Evolutionary conservation across 2,113 vertebrate genomes (phyloP).

Genomic region (Micronisus gabar): DNA sequence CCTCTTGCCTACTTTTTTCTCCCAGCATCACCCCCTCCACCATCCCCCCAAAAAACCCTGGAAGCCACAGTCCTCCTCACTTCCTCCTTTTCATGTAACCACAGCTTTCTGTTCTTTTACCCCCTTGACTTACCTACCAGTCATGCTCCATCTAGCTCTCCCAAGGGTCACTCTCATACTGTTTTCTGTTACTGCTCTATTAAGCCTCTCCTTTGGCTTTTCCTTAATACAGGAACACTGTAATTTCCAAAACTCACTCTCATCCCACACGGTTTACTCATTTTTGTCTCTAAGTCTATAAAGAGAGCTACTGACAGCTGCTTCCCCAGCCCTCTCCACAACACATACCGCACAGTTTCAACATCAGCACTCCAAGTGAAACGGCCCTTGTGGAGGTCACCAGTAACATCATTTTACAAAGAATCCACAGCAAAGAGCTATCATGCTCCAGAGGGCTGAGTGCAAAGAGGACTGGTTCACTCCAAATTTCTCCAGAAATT

Average conservation of each 20-base stretch:
- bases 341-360: not conserved
- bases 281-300: not conserved
- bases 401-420: not conserved
- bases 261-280: not conserved
- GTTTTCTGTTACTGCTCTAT: not conserved
- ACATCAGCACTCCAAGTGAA: not conserved
- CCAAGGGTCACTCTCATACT: not conserved
- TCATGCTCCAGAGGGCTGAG: not conserved
- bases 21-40: not conserved
- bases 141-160: not conserved
- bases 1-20: not conserved
- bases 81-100: not conserved
- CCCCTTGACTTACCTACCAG: not conserved
- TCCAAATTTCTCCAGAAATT: not conserved
- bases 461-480: not conserved
- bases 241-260: not conserved
- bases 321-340: not conserved
- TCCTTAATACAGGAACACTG: not conserved
- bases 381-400: not conserved
- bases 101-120: not conserved
- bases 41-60: too few relatives aligned
- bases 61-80: not conserved
- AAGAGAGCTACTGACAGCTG: not conserved
- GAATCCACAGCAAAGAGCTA: not conserved
- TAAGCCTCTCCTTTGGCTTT: not conserved